phyloP scores from a whole-genome alignment of 37 sponge, comb jelly and placozoan genomes.

The Halisarca cf. caerulea region DNA sequence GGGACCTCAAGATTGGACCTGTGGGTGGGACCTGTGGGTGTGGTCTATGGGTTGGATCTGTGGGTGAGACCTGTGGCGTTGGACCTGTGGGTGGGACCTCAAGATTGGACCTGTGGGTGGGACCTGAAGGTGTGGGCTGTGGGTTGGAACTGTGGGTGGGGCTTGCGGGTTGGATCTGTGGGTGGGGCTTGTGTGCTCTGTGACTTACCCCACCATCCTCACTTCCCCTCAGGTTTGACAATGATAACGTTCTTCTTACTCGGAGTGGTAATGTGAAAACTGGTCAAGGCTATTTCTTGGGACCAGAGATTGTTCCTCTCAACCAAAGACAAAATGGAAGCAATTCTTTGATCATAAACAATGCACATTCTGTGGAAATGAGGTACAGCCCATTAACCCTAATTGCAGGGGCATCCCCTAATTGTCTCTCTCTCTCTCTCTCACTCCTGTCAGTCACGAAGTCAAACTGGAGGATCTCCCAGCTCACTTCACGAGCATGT shows the following conservation, averaged over 20 bases:
- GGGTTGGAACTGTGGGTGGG: no score
- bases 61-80: no score
- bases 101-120: no score
- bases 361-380: no score
- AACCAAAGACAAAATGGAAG: background rate
- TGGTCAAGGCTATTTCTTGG: background rate
- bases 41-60: no score
- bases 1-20: no score
- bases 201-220: background rate
- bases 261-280: background rate
- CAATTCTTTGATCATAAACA: background rate
- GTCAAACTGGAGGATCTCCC: conserved; percentile 51
- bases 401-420: background rate
- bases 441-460: conserved; percentile 10
- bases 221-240: background rate
- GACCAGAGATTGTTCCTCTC: background rate
- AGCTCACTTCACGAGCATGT: conserved; percentile 51
- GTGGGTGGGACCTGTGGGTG: no score
- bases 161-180: no score
- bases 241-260: background rate
- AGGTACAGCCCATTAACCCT: no score
- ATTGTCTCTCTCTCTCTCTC: background rate
- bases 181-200: no score
- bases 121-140: no score
- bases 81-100: no score